phyloP scores from a whole-genome alignment of 1,140 invertebrate species.

The Bicyclus anynana region DNA sequence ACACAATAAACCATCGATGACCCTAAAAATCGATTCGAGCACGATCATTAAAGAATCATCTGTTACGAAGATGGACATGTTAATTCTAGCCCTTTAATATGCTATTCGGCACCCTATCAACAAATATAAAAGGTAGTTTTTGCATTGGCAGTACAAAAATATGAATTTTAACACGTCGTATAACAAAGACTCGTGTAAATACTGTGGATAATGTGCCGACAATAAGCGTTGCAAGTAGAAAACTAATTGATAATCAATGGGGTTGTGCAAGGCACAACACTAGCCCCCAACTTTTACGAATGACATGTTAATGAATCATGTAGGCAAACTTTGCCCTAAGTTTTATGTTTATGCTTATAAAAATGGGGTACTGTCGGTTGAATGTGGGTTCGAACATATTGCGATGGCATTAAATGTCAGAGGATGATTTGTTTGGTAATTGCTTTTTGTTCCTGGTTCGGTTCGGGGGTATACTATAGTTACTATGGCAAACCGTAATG shows the following conservation, averaged over 20 bases:
- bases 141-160: constrained; percentile 22
- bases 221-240: constrained; percentile 69
- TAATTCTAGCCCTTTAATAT: constrained; percentile 41
- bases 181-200: constrained; percentile 66
- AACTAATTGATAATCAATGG: constrained; percentile 75
- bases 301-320: constrained; percentile 68
- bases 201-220: constrained; percentile 66
- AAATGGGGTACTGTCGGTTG: constrained; percentile 49
- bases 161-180: constrained; percentile 60
- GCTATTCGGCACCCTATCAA: constrained; percentile 31
- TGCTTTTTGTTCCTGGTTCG: constrained; percentile 61
- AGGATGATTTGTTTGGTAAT: constrained; percentile 76
- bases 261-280: constrained; percentile 50
- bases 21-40: constrained; percentile 63
- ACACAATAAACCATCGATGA: constrained; percentile 67
- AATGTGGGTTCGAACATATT: constrained; percentile 71
- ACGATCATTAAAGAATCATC: constrained; percentile 69
- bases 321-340: constrained; percentile 44
- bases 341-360: constrained; percentile 42
- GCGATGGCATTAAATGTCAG: constrained; percentile 72
- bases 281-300: constrained; percentile 50
- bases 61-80: constrained; percentile 69
- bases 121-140: constrained; percentile 34
- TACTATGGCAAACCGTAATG: constrained; percentile 52
- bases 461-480: constrained; percentile 40